Evolutionary conservation across 2,797 vertebrate species (phyloP).

Genomic region (Microctenopoma lineatum): DNA sequence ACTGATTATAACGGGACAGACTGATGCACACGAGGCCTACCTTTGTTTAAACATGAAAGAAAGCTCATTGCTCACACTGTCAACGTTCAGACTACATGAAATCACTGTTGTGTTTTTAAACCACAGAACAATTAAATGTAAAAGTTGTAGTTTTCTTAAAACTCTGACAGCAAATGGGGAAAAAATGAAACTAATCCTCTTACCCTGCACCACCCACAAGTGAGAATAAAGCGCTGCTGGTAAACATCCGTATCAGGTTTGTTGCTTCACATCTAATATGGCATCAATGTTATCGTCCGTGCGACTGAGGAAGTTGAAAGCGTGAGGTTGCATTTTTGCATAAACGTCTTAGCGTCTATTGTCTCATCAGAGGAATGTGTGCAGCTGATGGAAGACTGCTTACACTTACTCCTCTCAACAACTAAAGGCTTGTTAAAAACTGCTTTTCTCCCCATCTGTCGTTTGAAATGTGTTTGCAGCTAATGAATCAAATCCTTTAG

Average conservation of each 20-base stretch:
- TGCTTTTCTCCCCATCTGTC: slow-evolving; percentile 44
- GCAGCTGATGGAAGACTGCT: slow-evolving; percentile 79
- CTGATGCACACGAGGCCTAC: no score
- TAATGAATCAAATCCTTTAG: slow-evolving; percentile 53
- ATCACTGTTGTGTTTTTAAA: slow-evolving; percentile 54
- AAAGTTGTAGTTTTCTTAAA: slow-evolving; percentile 67
- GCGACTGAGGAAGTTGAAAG: slow-evolving; percentile 74
- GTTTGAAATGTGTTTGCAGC: slow-evolving; percentile 32
- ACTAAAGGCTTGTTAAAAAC: slow-evolving; percentile 84
- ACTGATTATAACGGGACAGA: background rate
- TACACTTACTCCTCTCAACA: slow-evolving; percentile 74
- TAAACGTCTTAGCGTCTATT: slow-evolving; percentile 62
- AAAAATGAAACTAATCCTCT: slow-evolving; percentile 82
- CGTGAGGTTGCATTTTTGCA: slow-evolving; percentile 70
- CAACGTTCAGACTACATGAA: slow-evolving; percentile 23
- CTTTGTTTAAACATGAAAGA: no score
- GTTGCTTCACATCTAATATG: slow-evolving; percentile 78
- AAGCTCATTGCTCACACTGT: background rate
- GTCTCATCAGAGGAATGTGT: slow-evolving; percentile 77
- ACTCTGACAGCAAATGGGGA: slow-evolving; percentile 68
- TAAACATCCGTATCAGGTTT: slow-evolving; percentile 85
- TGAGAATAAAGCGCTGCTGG: slow-evolving; percentile 77
- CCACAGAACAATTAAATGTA: slow-evolving; percentile 79
- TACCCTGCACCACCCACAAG: slow-evolving; percentile 72
- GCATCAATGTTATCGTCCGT: slow-evolving; percentile 78